Conservation (phyloP, 2,888 invertebrate species). For the Pachliopta kotzebuea region DNA sequence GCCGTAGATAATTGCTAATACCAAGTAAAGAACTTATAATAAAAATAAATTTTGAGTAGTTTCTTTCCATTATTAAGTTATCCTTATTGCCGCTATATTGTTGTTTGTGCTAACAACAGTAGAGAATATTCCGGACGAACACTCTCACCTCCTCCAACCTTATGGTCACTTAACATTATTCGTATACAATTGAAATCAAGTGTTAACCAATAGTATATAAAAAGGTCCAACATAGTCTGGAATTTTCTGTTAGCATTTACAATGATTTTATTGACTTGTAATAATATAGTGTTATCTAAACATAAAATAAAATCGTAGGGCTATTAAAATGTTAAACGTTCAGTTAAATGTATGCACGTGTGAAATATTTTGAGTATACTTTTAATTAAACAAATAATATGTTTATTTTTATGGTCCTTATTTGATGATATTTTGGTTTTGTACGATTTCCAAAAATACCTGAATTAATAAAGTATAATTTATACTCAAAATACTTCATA, state of each 20-base stretch:
- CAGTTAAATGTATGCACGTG: background rate
- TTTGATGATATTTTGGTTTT: background rate
- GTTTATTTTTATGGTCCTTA: background rate
- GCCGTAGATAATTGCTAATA: too few species aligned
- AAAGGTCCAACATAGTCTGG: background rate
- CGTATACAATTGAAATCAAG: too few species aligned
- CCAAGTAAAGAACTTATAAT: background rate
- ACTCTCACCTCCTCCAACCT: too few species aligned
- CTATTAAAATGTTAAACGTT: background rate
- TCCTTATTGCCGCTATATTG: background rate
- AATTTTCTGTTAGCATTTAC: background rate
- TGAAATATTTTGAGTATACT: background rate
- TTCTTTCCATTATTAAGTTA: background rate
- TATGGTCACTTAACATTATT: too few species aligned
- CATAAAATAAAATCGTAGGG: background rate
- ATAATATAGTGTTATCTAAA: background rate
- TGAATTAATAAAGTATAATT: background rate
- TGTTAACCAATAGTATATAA: background rate
- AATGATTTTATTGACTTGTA: background rate
- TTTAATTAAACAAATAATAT: background rate
- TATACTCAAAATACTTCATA: conserved; percentile 13
- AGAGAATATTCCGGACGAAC: too few species aligned
- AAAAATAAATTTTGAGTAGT: background rate
- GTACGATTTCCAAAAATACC: background rate
- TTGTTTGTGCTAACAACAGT: too few species aligned